Evolutionary conservation across 2,797 vertebrate genomes (phyloP), one percentile per base, ranked within the genome.

Genomic region (Peromyscus attwateri): DNA sequence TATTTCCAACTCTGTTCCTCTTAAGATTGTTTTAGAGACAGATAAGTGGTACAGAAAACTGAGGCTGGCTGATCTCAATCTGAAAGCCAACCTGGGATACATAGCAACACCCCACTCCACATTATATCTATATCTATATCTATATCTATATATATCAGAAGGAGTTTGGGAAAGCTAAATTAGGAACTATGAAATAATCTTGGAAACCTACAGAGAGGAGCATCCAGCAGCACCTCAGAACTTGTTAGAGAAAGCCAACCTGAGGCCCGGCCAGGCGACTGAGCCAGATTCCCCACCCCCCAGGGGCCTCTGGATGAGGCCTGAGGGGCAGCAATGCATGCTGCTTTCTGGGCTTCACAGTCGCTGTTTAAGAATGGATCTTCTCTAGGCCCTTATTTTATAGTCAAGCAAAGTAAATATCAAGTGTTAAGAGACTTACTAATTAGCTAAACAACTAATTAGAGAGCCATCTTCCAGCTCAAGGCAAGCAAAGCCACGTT

Each of bases 401-500:
- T n/a, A 95, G 95, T 91, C 87, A 60, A 91, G 95, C 31, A 75
- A 85, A 88, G 62, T 73, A 89, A 94, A 92, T 46, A 57, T 27
- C 37, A 62, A 95, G 77, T 60, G 19, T 68, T 83, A 94, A 94
- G 60, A 66, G 88, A 55, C 40, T 87, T 21, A 29, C 55, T 94
- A 91, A 91, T 95, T 93, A 83, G 68, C 57, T 73, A 83, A 88
- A 85, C 31, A 92, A 37, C 49, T 89, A 93, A 92, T 93, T 84
- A 96, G 71, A 62, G 46, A 85, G 52, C 89, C 62, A 40, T 5
- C 66, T 95, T 21, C 19, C 46, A 55, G 73, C 43, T 73, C 71
- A 94, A 52, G 73, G 3, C 70, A 62, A 66, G 19, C 40, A 88
- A 57, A 90, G 89, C 17, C 31, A 40, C 71, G 14, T n/a, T 79